Evolutionary conservation across 2,113 vertebrate genomes (phyloP), one percentile per base, ranked within the genome.

Genomic region (Tamias sibiricus): DNA sequence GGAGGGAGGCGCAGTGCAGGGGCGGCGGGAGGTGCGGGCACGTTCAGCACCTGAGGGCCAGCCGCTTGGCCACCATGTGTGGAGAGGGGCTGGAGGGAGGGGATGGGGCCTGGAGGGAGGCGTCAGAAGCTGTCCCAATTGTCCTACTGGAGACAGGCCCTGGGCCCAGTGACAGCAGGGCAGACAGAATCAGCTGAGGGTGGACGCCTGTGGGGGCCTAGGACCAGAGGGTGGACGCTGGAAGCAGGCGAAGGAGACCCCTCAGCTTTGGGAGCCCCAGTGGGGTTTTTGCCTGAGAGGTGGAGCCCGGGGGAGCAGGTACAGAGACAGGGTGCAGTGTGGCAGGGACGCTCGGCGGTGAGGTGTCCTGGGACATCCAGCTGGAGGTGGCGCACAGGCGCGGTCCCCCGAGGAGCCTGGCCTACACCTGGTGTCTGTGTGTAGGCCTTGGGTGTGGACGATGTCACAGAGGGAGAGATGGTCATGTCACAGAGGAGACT

Each of bases 81-180:
- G 57, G 68, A 22, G 20, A 37, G 7, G 59, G 68, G 19, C 11
- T 5, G 47, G n/a, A 19, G 24, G 22, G n/a, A n/a, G 22, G 42
- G 0, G 17, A 35, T 5, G 28, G n/a, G 47, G 11, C 3, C 0
- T 1, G 1, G 37, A 32, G 62, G 37, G 62, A 26, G 20, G 10
- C 12, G 32, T 76, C 32, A 26, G 64, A 68, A n/a, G 81, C 57
- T 30, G 35, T 37, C n/a, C 64, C 42, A 4, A 0, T 20, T 32
- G 28, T 74, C 79, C 37, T 35, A 17, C 40, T 1, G 6, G 40
- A 57, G 59, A 69, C 11, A 35, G 11, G 74, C 32, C 40, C 44
- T 10, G 28, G 74, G 40, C 0, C 0, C 17, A 83, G 71, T 0
- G 62, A 69, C 1, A 19, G 32, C 52, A 11, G 28, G n/a, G 28